Evolutionary conservation across 2,113 vertebrate species (phyloP).

Genomic region (Tylochromis polylepis): DNA sequence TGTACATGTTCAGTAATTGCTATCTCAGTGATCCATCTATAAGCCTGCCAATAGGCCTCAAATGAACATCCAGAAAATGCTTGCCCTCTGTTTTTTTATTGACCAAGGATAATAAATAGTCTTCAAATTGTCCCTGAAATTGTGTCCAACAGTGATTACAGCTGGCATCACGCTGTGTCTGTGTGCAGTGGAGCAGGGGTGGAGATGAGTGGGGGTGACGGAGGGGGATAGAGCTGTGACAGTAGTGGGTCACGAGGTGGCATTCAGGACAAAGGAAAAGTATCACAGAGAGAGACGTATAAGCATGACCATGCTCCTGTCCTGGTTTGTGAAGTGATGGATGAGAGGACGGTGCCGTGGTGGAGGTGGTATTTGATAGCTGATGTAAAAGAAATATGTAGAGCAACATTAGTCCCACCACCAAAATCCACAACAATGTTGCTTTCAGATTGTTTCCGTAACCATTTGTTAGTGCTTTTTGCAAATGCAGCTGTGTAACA

Average conservation of each 20-base stretch:
- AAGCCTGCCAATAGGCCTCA: constrained; percentile 64
- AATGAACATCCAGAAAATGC: constrained; percentile 67
- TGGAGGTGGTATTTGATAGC: constrained; percentile 53
- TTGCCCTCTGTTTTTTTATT: constrained; percentile 74
- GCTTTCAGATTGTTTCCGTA: background rate
- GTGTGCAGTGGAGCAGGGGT: constrained; percentile 75
- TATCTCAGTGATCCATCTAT: constrained; percentile 1
- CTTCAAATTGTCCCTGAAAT: constrained; percentile 99
- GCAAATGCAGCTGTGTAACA: background rate
- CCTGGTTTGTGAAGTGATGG: constrained; percentile 60
- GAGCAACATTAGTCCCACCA: background rate
- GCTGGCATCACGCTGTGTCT: constrained; percentile 91
- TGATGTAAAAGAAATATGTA: constrained; percentile 42
- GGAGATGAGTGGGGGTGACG: constrained; percentile 20
- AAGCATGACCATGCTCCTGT: constrained; percentile 48
- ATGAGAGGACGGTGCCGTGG: constrained; percentile 16
- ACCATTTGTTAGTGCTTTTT: background rate
- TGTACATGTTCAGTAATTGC: constrained; percentile 10
- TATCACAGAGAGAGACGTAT: constrained; percentile 34
- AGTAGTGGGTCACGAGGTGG: constrained; percentile 48
- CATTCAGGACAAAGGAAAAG: constrained; percentile 39
- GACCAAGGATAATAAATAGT: constrained; percentile 99
- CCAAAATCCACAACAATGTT: background rate
- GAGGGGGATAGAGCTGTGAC: constrained; percentile 11
- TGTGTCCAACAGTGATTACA: constrained; percentile 98